Evolutionary conservation across 2,888 invertebrate genomes (phyloP).

Genomic region (Macaria liturata): DNA sequence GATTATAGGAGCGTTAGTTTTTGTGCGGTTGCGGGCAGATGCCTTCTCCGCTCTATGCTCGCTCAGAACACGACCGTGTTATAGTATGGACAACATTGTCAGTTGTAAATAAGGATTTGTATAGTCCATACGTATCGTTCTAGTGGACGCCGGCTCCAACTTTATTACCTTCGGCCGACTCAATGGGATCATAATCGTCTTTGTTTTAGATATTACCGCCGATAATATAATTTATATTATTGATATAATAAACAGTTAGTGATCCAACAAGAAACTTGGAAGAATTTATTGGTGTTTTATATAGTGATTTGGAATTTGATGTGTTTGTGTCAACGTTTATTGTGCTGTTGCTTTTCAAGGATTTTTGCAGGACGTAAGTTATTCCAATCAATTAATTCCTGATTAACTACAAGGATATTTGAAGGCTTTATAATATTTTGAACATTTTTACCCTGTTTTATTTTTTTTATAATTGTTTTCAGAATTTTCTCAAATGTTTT

Average conservation of each 20-base stretch:
- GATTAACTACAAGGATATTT: too few relatives aligned
- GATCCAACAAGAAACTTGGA: conserved; percentile 69
- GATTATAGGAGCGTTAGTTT: conserved; percentile 63
- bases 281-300: conserved; percentile 58
- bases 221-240: conserved; percentile 44
- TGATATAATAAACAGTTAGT: conserved; percentile 41
- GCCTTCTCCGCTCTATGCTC: conserved; percentile 71
- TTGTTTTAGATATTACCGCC: conserved; percentile 43
- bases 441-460: too few relatives aligned
- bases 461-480: too few relatives aligned
- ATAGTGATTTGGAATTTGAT: conserved; percentile 63
- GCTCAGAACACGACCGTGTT: conserved; percentile 67
- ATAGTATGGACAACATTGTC: conserved; percentile 79
- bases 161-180: conserved; percentile 55
- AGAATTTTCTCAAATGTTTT: too few relatives aligned
- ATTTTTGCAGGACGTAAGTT: conserved; percentile 67
- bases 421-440: too few relatives aligned
- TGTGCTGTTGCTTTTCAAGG: conserved; percentile 47
- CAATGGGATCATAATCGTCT: conserved; percentile 48
- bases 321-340: conserved; percentile 64
- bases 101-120: conserved; percentile 84
- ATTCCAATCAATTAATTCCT: conserved; percentile 11
- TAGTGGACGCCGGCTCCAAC: conserved; percentile 61
- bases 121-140: conserved; percentile 79
- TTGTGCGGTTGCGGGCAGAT: conserved; percentile 64